phyloP scores from a whole-genome alignment of 2,113 vertebrate species.

The Lepidothrix coronata region DNA sequence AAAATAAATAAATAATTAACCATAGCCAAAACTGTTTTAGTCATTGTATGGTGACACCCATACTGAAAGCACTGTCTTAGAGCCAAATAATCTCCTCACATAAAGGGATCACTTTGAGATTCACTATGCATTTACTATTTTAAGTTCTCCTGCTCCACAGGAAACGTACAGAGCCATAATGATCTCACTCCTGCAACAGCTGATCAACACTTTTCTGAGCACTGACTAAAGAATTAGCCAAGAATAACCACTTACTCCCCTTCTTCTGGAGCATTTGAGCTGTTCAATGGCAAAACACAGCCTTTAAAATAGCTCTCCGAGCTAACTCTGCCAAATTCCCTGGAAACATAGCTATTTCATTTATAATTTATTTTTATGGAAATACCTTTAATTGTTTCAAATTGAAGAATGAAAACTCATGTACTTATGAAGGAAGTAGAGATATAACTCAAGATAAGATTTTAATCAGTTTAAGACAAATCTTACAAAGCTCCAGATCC shows the following conservation, averaged over 20 bases:
- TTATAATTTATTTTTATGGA: background rate
- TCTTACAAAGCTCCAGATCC: background rate
- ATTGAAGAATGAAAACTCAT: background rate
- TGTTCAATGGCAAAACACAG: conserved; percentile 2
- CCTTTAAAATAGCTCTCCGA: background rate
- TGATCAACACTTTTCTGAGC: conserved; percentile 46
- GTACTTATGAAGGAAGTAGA: background rate
- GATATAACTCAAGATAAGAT: background rate
- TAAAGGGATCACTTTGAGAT: background rate
- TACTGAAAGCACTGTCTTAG: background rate
- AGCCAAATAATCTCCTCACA: background rate
- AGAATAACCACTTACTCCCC: conserved; percentile 26
- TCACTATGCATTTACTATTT: conserved; percentile 14
- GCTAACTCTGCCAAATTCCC: background rate
- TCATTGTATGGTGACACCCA: background rate
- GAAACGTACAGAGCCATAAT: background rate
- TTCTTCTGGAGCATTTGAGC: background rate
- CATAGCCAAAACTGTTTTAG: background rate
- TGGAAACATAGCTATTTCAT: background rate
- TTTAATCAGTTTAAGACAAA: background rate
- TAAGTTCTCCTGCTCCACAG: background rate
- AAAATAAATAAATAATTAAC: background rate
- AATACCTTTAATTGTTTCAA: background rate
- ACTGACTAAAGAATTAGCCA: conserved; percentile 29
- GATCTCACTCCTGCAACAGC: conserved; percentile 13